These are phyloP conservation scores for Drosophila phalerata DNA, from an alignment of 2,888 invertebrate genomes.

Conservation along the genomic window DNA sequence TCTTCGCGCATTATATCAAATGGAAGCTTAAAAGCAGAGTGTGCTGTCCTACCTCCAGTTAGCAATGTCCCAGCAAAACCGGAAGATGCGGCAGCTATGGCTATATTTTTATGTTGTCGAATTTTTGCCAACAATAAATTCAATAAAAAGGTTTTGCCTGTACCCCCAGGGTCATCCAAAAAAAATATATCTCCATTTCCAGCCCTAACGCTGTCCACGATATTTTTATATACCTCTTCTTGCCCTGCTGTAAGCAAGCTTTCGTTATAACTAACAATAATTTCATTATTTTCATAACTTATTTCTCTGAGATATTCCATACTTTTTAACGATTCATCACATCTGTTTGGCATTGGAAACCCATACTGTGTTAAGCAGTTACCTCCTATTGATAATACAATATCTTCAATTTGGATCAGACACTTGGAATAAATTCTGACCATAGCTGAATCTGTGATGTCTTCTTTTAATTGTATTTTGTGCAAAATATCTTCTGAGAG, in stretches of 20 bases:
- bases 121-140: not conserved
- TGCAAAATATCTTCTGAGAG: conserved; percentile 1
- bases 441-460: not conserved
- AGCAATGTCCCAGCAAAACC: not conserved
- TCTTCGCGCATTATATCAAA: not conserved
- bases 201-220: no score
- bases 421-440: not conserved
- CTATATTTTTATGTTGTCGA: not conserved
- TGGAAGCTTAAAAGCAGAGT: not conserved
- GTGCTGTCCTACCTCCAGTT: not conserved
- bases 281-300: no score
- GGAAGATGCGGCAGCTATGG: not conserved
- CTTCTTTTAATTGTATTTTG: not conserved
- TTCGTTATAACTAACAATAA: no score
- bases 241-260: no score
- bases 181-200: not conserved
- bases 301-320: not conserved
- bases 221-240: no score
- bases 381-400: not conserved
- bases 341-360: not conserved
- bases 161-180: not conserved
- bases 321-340: not conserved
- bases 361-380: not conserved
- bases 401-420: not conserved
- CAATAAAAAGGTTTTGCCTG: not conserved